A percentile compares a stretch with the other conserved stretches of the same genome.
Evolutionary conservation across 1,140 invertebrate genomes (phyloP).

Genomic region (Cotesia vestalis): DNA sequence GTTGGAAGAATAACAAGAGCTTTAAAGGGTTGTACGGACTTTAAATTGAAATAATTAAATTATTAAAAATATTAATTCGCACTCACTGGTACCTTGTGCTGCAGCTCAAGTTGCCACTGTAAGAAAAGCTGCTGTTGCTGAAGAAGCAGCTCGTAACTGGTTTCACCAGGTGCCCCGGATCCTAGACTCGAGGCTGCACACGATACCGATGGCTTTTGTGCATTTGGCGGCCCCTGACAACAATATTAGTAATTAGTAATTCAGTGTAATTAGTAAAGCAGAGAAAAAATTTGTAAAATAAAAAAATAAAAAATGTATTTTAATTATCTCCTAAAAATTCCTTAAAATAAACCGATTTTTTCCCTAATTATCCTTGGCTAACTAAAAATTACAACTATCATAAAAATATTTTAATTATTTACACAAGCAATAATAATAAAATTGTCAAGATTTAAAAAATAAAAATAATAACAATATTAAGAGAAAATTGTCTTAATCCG

Average conservation of each 20-base stretch:
- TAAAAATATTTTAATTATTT: too few species aligned
- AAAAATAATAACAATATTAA: not conserved
- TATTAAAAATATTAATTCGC: not conserved
- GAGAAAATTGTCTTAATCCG: not conserved
- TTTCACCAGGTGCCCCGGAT: constrained; percentile 72
- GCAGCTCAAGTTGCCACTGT: constrained; percentile 86
- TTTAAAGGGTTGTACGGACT: not conserved
- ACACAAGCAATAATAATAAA: too few species aligned
- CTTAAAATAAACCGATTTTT: too few species aligned
- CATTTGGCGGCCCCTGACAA: constrained; percentile 85
- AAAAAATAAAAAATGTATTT: too few species aligned
- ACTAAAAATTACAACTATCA: too few species aligned
- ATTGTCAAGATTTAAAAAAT: too few species aligned
- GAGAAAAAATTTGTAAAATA: too few species aligned
- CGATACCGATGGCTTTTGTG: constrained; percentile 73
- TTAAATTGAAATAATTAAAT: too few species aligned
- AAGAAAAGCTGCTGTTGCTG: constrained; percentile 93
- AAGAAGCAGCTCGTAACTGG: constrained; percentile 89
- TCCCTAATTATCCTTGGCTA: too few species aligned
- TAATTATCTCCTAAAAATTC: too few species aligned
- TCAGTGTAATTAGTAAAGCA: too few species aligned
- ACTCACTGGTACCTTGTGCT: constrained; percentile 71
- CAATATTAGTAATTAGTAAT: not conserved
- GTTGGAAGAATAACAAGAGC: not conserved
- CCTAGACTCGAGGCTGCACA: constrained; percentile 63